A percentile compares a stretch with the other conserved stretches of the same genome.
Evolutionary conservation across 2,888 invertebrate species (phyloP).

Genomic region (Geophilus truncorum): DNA sequence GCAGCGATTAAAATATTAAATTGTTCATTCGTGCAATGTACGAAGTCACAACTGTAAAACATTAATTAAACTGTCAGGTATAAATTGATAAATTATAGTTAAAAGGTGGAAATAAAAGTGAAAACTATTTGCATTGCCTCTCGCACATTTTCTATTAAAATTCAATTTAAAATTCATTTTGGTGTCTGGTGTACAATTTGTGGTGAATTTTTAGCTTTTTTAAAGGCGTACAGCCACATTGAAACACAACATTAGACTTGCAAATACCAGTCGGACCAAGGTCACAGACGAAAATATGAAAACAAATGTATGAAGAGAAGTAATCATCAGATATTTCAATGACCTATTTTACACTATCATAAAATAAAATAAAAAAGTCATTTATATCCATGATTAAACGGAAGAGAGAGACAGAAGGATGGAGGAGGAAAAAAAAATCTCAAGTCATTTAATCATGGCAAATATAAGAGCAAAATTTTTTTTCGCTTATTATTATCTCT

Average conservation of each 20-base stretch:
- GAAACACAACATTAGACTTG: not conserved
- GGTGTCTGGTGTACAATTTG: not conserved
- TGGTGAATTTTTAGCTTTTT: not conserved
- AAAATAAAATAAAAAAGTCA: not conserved
- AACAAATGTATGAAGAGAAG: not conserved
- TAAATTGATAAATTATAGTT: not conserved
- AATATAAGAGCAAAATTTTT: not conserved
- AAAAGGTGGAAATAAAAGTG: not conserved
- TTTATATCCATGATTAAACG: not conserved
- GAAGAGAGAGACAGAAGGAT: not conserved
- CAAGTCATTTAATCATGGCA: not conserved
- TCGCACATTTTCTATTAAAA: too few relatives aligned
- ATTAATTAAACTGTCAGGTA: not conserved
- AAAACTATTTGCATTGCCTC: too few relatives aligned
- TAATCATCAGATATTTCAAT: constrained; percentile 2
- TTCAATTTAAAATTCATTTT: not conserved
- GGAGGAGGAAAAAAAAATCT: not conserved
- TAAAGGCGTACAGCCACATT: not conserved
- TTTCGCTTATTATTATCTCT: not conserved
- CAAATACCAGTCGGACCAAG: not conserved
- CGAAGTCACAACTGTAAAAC: not conserved
- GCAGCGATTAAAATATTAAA: not conserved
- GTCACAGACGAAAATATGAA: not conserved
- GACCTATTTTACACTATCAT: not conserved
- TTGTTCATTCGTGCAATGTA: not conserved